These are phyloP conservation scores for Stigmatopora argus DNA, from an alignment of 2,113 vertebrate genomes.

Conservation along the genomic window DNA sequence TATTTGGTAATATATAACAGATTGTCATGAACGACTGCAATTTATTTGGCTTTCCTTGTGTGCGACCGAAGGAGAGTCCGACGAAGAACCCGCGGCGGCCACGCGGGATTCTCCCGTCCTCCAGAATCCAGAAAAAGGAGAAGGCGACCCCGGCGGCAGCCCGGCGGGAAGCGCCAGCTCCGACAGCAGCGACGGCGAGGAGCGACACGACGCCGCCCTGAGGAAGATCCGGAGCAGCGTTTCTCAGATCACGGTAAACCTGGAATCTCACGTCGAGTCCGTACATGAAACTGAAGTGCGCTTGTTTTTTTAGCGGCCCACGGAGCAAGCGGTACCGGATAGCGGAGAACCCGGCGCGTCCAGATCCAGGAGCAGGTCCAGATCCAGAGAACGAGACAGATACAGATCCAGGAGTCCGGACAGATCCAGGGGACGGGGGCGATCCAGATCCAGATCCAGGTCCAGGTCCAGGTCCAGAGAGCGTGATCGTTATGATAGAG, in stretches of 20 bases:
- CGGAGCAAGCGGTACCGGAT: background rate
- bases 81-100: slow-evolving; percentile 20
- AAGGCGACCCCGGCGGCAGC: background rate
- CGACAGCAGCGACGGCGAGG: slow-evolving; percentile 43
- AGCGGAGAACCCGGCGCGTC: background rate
- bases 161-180: slow-evolving; percentile 18
- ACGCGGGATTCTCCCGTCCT: background rate
- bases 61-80: slow-evolving; percentile 23
- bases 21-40: too few species aligned
- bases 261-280: too few species aligned
- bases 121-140: background rate
- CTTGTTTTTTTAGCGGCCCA: background rate
- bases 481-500: slow-evolving; percentile 44
- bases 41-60: background rate
- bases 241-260: slow-evolving; percentile 66
- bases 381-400: slow-evolving; percentile 25
- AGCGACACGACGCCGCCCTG: slow-evolving; percentile 36
- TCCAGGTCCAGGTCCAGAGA: slow-evolving; percentile 30
- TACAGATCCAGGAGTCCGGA: slow-evolving; percentile 29
- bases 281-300: background rate
- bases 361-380: background rate
- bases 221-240: slow-evolving; percentile 69
- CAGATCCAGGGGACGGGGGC: slow-evolving; percentile 23
- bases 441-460: slow-evolving; percentile 29
- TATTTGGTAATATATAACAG: background rate